Percentiles rank a stretch among this genome's conserved stretches.
Evolutionary conservation across 2,888 invertebrate species (phyloP).

Genomic region (Lithophane ornitopus): DNA sequence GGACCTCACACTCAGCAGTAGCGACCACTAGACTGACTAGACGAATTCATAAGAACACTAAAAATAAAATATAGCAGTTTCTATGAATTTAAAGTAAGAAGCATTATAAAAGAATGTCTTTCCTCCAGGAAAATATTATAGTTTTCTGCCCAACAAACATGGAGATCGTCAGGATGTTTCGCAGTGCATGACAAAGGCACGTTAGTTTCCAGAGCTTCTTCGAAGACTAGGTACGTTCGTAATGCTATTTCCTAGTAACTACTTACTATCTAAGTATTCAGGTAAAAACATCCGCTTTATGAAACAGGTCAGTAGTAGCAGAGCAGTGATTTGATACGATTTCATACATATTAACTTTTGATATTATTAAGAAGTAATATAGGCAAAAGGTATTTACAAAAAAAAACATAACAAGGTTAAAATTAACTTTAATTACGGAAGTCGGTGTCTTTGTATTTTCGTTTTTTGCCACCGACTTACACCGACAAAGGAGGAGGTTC

Average conservation of each 20-base stretch:
- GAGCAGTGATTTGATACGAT: background rate
- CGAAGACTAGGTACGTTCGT: slow-evolving; percentile 8
- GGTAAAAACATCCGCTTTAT: background rate
- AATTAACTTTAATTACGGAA: background rate
- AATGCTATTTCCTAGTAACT: slow-evolving; percentile 9
- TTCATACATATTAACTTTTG: background rate
- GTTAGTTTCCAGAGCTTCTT: slow-evolving; percentile 8
- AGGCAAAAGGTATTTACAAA: background rate
- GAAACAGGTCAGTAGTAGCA: background rate
- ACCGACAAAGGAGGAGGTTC: background rate
- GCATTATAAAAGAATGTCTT: background rate
- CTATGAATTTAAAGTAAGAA: background rate
- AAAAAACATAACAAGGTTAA: background rate
- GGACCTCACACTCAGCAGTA: background rate
- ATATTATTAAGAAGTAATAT: background rate
- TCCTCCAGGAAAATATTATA: background rate
- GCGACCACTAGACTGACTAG: background rate
- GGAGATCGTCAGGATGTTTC: background rate
- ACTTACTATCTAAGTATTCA: background rate
- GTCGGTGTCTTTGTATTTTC: background rate
- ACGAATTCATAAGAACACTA: background rate
- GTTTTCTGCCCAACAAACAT: slow-evolving; percentile 5
- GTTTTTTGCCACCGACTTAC: background rate
- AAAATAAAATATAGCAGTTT: background rate
- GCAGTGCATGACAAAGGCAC: slow-evolving; percentile 16